Conservation (phyloP, 2,888 invertebrate species). For the Eledona agricola region DNA sequence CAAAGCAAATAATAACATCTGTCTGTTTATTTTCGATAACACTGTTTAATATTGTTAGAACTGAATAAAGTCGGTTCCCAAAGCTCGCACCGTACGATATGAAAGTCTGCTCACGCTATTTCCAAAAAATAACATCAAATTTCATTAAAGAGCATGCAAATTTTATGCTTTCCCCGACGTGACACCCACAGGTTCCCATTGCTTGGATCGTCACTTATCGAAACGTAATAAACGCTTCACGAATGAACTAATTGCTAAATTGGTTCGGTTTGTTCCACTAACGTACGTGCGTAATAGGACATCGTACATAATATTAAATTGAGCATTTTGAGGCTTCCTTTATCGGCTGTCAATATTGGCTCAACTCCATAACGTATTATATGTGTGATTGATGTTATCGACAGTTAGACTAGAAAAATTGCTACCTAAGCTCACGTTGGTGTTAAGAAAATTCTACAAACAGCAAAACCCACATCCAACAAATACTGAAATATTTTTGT, state of each 20-base stretch:
- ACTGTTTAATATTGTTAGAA: slow-evolving; percentile 50
- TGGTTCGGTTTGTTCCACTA: too few species aligned
- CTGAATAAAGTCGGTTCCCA: slow-evolving; percentile 41
- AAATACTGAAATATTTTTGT: too few species aligned
- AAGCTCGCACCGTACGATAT: slow-evolving; percentile 16
- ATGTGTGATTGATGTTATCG: slow-evolving; percentile 1
- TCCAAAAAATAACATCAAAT: background rate
- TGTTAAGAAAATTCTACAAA: too few species aligned
- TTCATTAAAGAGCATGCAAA: background rate
- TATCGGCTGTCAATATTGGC: slow-evolving; percentile 4
- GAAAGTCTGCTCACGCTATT: slow-evolving; percentile 24
- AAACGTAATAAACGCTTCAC: background rate
- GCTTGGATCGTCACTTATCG: background rate
- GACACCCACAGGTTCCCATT: background rate
- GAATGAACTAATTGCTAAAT: slow-evolving; percentile 1
- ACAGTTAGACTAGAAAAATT: too few species aligned
- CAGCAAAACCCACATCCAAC: too few species aligned
- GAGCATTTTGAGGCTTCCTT: too few species aligned
- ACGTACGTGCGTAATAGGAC: too few species aligned
- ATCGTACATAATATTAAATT: too few species aligned
- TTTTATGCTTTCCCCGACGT: background rate
- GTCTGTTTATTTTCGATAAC: slow-evolving; percentile 53
- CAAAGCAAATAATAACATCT: slow-evolving; percentile 52
- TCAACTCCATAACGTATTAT: background rate
- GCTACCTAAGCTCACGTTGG: too few species aligned